Evolutionary conservation across 53 echinoderm and acorn worm genomes (phyloP).

Genomic region (Stichopus horrens): DNA sequence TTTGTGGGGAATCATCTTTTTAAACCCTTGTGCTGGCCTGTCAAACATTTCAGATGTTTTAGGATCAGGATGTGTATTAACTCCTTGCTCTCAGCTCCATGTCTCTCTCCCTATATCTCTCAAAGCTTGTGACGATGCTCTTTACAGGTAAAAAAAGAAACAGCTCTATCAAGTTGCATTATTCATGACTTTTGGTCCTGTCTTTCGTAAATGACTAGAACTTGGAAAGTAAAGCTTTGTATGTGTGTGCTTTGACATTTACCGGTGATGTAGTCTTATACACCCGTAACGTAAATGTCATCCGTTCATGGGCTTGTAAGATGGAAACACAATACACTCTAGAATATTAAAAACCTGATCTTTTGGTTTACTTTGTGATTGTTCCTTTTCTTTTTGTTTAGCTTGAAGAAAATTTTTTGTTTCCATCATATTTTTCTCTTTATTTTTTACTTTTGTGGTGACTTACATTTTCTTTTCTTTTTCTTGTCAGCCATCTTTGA

Average conservation of each 20-base stretch:
- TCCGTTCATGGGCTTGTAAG: not conserved
- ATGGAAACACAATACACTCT: constrained; percentile 15
- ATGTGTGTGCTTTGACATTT: constrained; percentile 3
- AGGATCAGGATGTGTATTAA: not conserved
- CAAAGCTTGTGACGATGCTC: too few species aligned
- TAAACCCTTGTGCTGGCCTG: not conserved
- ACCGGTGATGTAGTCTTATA: not conserved
- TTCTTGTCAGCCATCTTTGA: too few species aligned
- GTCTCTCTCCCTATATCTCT: too few species aligned
- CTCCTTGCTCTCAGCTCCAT: not conserved
- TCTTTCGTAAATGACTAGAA: not conserved
- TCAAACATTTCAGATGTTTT: not conserved
- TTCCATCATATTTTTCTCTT: too few species aligned
- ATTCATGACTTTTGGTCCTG: constrained; percentile 22
- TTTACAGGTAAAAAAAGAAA: not conserved
- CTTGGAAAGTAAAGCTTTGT: not conserved
- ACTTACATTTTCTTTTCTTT: too few species aligned
- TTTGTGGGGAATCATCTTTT: not conserved
- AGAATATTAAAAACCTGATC: constrained; percentile 27
- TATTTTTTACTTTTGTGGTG: too few species aligned
- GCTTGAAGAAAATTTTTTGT: too few species aligned
- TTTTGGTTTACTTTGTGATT: not conserved
- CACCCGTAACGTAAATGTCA: constrained; percentile 28
- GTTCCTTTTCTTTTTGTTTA: not conserved
- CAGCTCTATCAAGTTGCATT: not conserved